These are phyloP conservation scores for Drosophila albomicans DNA, from an alignment of 1,140 invertebrate genomes.

Conservation along the genomic window DNA sequence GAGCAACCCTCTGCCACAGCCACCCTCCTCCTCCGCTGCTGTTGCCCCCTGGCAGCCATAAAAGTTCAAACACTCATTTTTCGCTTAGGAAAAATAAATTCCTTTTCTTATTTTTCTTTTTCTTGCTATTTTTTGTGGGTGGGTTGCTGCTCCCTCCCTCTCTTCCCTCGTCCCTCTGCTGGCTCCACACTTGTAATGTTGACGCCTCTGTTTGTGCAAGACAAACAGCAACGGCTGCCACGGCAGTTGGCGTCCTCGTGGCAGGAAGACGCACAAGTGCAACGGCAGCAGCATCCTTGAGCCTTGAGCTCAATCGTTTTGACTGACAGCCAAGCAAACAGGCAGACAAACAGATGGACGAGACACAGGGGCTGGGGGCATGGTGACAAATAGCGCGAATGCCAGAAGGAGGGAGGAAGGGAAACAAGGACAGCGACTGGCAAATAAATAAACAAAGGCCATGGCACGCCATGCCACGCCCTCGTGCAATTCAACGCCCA, in stretches of 20 bases:
- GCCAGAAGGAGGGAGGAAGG: background rate
- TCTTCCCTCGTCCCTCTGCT: background rate
- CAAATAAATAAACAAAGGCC: slow-evolving; percentile 75
- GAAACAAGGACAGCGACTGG: slow-evolving; percentile 8
- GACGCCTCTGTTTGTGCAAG: slow-evolving; percentile 54
- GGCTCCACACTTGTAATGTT: slow-evolving; percentile 4
- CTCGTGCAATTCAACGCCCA: slow-evolving; percentile 31
- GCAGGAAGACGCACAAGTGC: slow-evolving; percentile 68
- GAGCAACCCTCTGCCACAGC: slow-evolving; percentile 45
- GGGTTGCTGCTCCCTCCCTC: background rate
- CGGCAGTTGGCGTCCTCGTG: slow-evolving; percentile 23
- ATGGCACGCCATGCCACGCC: slow-evolving; percentile 13
- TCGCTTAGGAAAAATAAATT: slow-evolving; percentile 71
- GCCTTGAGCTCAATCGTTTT: slow-evolving; percentile 56
- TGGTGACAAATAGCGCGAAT: background rate
- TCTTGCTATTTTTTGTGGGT: slow-evolving; percentile 29
- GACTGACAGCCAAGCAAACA: slow-evolving; percentile 75
- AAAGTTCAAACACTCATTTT: slow-evolving; percentile 84
- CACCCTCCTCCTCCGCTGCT: slow-evolving; percentile 9
- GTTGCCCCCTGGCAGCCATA: slow-evolving; percentile 63
- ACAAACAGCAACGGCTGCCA: slow-evolving; percentile 58
- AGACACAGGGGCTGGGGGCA: background rate
- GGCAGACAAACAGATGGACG: slow-evolving; percentile 21
- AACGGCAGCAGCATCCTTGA: slow-evolving; percentile 55
- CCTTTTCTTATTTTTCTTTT: slow-evolving; percentile 21